Base-by-base conservation (phyloP, 2,888 invertebrate species). In the Monopis laevigella region DNA sequence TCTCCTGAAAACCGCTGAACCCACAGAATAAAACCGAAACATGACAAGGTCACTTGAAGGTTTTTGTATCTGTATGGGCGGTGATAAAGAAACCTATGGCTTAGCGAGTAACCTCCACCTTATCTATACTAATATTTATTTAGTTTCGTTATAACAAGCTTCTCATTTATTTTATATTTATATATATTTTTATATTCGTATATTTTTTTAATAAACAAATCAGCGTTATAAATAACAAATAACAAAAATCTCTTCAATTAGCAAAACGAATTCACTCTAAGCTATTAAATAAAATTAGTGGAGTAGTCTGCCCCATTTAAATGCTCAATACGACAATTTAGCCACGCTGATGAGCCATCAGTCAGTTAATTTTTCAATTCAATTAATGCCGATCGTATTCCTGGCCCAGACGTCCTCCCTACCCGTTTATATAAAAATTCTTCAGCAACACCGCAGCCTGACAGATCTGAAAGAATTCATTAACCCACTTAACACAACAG, bases 301-400 rank as follows among this genome's bases (percentile, higher is more conserved):
- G 14, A 29, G 24, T 24, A n/a, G n/a, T n/a, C n/a, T n/a, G n/a
- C n/a, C n/a, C 12, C 29, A 11, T 29, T 29, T 29, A 3, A 2
- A 11, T 29, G 29, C 29, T 29, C 29, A 10, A 12, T 28, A 28
- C n/a, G 28, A 28, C 12, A 28, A 28, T 28, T 3, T 11, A 28
- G 14, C 3, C 29, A 4, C 13, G 14, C 29, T 29, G 14, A 29
- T 29, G 14, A 29, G 29, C 12, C 12, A 29, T 29, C 8, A 29
- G 8, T 29, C 51, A 53, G 45, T 47, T 57, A 58, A 59, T 54
- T 58, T 58, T 58, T 58, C 54, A 56, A 63, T 55, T 58, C 62
- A 61, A 71, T 71, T 67, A 67, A 56, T 50, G 55, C 57, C 55
- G 52, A 56, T 62, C 59, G 58, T 58, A 63, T 60, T 59, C 53